Evolutionary conservation across 1,140 invertebrate genomes (phyloP), one percentile per base, ranked within the genome.

Genomic region (Paramacrobiotus metropolitanus): DNA sequence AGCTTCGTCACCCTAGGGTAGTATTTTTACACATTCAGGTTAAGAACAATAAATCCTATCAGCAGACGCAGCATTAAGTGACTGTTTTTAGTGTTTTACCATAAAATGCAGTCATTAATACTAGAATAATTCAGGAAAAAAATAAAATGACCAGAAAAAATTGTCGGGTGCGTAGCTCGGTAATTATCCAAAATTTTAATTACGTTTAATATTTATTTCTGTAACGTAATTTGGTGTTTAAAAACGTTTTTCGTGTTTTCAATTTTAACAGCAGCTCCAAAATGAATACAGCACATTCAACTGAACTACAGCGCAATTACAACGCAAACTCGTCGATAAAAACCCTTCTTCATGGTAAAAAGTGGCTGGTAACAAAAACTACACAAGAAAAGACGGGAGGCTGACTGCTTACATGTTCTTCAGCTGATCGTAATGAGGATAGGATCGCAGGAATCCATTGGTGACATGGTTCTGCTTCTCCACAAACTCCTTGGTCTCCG

Each of bases 401-500:
- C 31, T 20, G 15, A 44, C 21, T 0, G 44, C 59, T 64, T 64
- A 76, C 73, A 82, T 77, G 55, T 79, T 73, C 67, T 83, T 80
- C 44, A 96, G 81, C 66, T 81, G 79, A 15, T 81, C 72, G 66
- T 85, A 82, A 48, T 80, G 76, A 2, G 80, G 75, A 69, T 85
- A 94, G 21, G 77, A 75, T 64, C 87, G 78, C 2, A 98, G 75
- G 74, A 83, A 97, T 1, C 89, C 87, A 59, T 78, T 74, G 15
- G 89, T 89, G 21, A 98, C 78, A 28, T 80, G 79, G 79, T 97
- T 97, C 73, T 97, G 86, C 15, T 81, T 82, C 62, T 91, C 82
- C 31, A 97, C 86, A 78, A 90, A 98, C 44, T 80, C 75, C 73
- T 89, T 85, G 0, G 91, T 95, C 74, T 96, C 89, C 64, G 83